A percentile compares a stretch with the other conserved stretches of the same genome.
Conservation (phyloP, 2,797 vertebrate genomes). For the Phoebastria nigripes region DNA sequence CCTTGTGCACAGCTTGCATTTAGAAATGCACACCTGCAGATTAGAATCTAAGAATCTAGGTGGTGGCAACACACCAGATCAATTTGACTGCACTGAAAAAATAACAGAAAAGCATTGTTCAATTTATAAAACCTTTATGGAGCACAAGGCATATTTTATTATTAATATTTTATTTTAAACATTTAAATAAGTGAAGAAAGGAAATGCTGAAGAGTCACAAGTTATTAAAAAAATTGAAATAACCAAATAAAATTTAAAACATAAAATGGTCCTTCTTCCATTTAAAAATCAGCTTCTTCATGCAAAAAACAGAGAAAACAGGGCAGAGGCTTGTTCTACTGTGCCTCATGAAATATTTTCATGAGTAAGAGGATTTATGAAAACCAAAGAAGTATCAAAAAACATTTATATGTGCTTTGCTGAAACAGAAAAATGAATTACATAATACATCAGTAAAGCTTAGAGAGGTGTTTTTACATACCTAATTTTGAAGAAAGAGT, state of each 20-base stretch:
- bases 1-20: not conserved
- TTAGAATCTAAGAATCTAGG: not conserved
- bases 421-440: not conserved
- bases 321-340: not conserved
- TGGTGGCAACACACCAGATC: not conserved
- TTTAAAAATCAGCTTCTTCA: not conserved
- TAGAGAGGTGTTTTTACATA: not conserved
- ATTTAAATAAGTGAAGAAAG: not conserved
- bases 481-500: not conserved
- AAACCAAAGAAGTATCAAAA: not conserved
- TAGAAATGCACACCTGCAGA: not conserved
- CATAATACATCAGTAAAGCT: not conserved
- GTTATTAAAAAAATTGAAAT: not conserved
- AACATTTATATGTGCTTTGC: not conserved
- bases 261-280: not conserved
- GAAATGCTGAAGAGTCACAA: not conserved
- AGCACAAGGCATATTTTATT: not conserved
- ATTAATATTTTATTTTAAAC: not conserved
- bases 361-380: not conserved
- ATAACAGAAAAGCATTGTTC: not conserved
- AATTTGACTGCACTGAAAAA: not conserved
- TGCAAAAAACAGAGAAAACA: not conserved
- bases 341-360: not conserved
- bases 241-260: not conserved
- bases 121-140: not conserved